Evolutionary conservation across 2,797 vertebrate species (phyloP).

Genomic region (Chlorospingus flavigularis): DNA sequence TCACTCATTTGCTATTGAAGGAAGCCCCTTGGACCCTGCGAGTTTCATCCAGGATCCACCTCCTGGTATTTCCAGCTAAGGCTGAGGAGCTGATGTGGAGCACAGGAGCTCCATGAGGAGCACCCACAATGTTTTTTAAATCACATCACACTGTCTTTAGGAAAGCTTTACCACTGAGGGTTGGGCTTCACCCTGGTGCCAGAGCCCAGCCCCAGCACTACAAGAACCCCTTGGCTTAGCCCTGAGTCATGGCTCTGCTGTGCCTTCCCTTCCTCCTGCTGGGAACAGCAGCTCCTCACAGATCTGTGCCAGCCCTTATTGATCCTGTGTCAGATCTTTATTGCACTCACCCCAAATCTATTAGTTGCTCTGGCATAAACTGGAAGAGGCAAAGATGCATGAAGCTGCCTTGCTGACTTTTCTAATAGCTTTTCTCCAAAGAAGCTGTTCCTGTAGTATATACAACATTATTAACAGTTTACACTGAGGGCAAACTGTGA

Average conservation of each 20-base stretch:
- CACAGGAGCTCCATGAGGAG: background rate
- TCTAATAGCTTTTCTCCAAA: background rate
- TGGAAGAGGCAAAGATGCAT: background rate
- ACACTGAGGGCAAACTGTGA: background rate
- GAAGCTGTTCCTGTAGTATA: background rate
- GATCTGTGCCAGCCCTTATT: background rate
- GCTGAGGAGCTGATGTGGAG: background rate
- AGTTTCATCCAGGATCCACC: background rate
- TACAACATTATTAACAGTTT: background rate
- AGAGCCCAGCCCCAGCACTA: background rate
- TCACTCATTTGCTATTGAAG: background rate
- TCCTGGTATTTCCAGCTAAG: background rate
- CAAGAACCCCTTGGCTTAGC: background rate
- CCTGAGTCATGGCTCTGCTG: background rate
- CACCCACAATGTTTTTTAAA: background rate
- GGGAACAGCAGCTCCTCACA: background rate
- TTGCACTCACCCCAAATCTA: background rate
- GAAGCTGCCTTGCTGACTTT: background rate
- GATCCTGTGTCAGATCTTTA: background rate
- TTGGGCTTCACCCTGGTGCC: background rate
- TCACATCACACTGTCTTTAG: accelerated
- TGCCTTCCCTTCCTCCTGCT: background rate
- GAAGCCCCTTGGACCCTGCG: background rate
- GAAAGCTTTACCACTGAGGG: background rate
- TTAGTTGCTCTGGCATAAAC: background rate